These are phyloP conservation scores for Melanerpes formicivorus DNA, from an alignment of 2,113 vertebrate genomes.

Conservation along the genomic window DNA sequence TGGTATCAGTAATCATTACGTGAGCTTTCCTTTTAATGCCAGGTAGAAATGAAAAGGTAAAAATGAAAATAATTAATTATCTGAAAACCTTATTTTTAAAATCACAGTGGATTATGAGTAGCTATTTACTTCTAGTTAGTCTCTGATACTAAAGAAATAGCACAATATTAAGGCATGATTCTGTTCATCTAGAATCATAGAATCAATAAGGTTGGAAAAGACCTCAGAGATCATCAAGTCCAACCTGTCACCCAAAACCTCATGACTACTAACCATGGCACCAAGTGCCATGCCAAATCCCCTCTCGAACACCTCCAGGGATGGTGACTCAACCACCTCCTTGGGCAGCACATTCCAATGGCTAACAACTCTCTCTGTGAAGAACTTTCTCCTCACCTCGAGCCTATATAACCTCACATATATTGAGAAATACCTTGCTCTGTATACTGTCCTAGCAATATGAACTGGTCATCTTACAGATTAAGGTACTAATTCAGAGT, in stretches of 20 bases:
- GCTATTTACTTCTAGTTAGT: neutral
- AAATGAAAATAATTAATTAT: neutral
- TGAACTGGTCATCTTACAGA: neutral
- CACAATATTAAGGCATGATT: neutral
- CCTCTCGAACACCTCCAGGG: too few species aligned
- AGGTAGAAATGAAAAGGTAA: neutral
- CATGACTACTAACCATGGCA: too few species aligned
- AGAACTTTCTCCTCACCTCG: too few species aligned
- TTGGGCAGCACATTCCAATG: too few species aligned
- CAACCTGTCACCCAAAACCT: too few species aligned
- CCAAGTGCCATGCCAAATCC: too few species aligned
- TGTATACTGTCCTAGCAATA: neutral
- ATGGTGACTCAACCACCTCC: too few species aligned
- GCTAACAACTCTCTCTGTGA: too few species aligned
- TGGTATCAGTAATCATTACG: neutral
- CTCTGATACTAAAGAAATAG: neutral
- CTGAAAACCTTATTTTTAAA: neutral
- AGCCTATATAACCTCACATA: neutral
- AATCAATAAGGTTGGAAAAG: too few species aligned
- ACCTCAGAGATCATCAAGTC: too few species aligned
- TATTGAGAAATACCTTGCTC: neutral
- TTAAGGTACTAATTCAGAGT: neutral
- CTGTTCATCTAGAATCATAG: neutral
- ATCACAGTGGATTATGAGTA: neutral
- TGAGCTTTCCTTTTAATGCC: neutral